phyloP scores from a whole-genome alignment of 2,797 vertebrate genomes.

The Sebastes itinus region DNA sequence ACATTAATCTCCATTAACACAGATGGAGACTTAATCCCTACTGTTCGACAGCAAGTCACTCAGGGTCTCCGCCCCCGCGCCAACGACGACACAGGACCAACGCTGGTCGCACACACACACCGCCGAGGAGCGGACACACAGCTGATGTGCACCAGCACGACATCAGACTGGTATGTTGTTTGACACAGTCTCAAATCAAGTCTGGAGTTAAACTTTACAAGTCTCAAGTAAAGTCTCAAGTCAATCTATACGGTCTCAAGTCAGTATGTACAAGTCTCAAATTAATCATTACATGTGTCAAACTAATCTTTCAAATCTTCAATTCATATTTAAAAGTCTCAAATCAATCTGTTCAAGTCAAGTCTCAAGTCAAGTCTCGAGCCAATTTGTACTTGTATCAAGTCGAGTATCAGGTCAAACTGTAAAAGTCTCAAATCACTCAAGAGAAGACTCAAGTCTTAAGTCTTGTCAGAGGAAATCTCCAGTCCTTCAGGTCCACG shows the following conservation, averaged over 20 bases:
- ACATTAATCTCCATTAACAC: slow-evolving; percentile 76
- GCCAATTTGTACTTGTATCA: background rate
- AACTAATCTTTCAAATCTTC: too few relatives aligned
- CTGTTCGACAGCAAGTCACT: slow-evolving; percentile 41
- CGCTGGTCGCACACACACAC: background rate
- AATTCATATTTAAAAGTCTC: background rate
- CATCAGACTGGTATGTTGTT: too few relatives aligned
- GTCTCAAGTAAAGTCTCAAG: background rate
- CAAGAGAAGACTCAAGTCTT: background rate
- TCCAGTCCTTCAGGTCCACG: background rate
- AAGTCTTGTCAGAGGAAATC: background rate
- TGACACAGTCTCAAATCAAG: background rate
- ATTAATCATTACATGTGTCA: too few relatives aligned
- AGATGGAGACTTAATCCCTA: slow-evolving; percentile 71
- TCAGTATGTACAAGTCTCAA: background rate
- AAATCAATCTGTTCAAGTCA: background rate
- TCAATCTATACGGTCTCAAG: background rate
- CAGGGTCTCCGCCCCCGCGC: background rate
- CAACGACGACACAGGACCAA: background rate
- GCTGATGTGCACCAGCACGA: background rate
- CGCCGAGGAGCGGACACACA: background rate
- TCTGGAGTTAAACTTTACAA: background rate
- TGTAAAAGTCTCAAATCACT: background rate
- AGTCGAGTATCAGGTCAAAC: background rate
- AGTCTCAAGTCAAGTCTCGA: background rate